A percentile compares a stretch with the other conserved stretches of the same genome.
phyloP scores from a whole-genome alignment of 2,888 invertebrate species.

The Netelia inedita region DNA sequence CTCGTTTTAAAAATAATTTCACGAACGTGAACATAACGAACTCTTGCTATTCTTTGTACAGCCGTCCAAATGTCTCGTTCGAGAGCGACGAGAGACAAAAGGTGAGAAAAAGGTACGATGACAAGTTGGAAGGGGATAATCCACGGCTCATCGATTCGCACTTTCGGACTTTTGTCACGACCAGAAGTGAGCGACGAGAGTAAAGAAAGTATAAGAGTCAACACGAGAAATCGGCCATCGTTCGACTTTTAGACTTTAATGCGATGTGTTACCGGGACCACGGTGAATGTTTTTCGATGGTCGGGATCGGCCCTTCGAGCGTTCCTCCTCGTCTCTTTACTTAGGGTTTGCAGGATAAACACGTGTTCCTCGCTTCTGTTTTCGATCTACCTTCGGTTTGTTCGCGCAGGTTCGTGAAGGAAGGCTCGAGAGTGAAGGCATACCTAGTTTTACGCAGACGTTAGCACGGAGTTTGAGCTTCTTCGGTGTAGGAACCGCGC shows the following conservation, averaged over 20 bases:
- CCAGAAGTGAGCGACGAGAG: constrained; percentile 20
- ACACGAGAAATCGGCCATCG: constrained; percentile 22
- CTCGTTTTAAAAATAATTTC: background rate
- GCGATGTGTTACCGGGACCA: constrained; percentile 34
- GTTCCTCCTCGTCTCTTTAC: constrained; percentile 62
- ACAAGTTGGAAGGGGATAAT: constrained; percentile 13
- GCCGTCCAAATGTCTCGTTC: background rate
- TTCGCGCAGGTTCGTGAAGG: constrained; percentile 37
- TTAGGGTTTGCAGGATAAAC: constrained; percentile 70
- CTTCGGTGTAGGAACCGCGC: constrained; percentile 20
- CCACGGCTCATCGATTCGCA: constrained; percentile 45
- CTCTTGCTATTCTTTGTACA: constrained; percentile 40
- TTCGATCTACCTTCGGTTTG: constrained; percentile 35
- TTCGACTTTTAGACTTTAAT: constrained; percentile 50
- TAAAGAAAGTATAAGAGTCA: constrained; percentile 5
- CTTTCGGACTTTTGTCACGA: constrained; percentile 61
- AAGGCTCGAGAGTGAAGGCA: constrained; percentile 1
- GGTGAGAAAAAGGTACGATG: background rate
- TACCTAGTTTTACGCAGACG: constrained; percentile 61
- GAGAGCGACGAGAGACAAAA: background rate
- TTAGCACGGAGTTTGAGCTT: background rate
- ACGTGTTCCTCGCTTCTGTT: constrained; percentile 41
- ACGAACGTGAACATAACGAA: background rate
- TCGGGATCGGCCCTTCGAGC: background rate
- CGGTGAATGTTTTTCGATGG: constrained; percentile 40